phyloP scores from a whole-genome alignment of 2,797 vertebrate species.

The Leontocebus nigricollis region DNA sequence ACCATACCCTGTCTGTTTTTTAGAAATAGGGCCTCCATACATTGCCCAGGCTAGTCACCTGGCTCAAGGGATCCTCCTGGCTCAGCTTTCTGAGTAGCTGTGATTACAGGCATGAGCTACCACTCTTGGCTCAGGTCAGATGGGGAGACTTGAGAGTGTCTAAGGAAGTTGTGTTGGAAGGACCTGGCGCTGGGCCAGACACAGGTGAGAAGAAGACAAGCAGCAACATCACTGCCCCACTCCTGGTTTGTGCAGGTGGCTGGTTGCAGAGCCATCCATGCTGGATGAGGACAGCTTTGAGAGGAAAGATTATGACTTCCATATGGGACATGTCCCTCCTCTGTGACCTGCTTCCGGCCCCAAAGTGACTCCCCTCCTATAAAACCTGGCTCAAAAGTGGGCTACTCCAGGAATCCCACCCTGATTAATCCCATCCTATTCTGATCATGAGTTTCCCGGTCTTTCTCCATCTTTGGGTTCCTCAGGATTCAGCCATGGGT shows the following conservation, averaged over 20 bases:
- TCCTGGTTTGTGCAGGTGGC: not conserved
- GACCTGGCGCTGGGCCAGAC: not conserved
- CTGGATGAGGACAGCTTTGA: not conserved
- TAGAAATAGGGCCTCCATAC: too few relatives aligned
- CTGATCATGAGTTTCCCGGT: not conserved
- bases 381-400: not conserved
- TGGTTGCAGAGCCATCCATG: not conserved
- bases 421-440: not conserved
- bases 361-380: not conserved
- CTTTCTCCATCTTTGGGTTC: not conserved
- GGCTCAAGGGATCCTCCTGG: too few relatives aligned
- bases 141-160: not conserved
- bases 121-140: not conserved
- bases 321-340: not conserved
- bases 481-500: not conserved
- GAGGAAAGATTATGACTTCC: not conserved
- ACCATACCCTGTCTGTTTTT: too few relatives aligned
- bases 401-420: not conserved
- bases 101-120: too few relatives aligned
- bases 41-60: too few relatives aligned
- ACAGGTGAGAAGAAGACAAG: not conserved
- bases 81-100: too few relatives aligned
- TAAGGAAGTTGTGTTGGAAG: not conserved
- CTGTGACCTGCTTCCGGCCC: not conserved
- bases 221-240: not conserved